These are phyloP conservation scores for Tolypeutes matacus DNA, from an alignment of 2,797 vertebrate genomes.

Conservation along the genomic window DNA sequence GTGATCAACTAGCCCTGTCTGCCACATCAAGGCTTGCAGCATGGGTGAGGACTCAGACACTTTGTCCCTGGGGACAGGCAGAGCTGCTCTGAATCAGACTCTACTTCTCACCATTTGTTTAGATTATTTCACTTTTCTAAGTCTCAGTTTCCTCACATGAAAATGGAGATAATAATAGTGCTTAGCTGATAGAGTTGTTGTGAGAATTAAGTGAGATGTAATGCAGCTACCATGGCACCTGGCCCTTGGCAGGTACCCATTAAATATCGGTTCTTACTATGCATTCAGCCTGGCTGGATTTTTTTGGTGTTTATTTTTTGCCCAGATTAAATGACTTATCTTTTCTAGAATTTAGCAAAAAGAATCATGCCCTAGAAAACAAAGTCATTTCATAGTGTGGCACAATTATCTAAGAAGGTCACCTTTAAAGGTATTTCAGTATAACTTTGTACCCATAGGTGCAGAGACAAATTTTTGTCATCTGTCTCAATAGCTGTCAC, in stretches of 20 bases:
- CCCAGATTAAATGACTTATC: background rate
- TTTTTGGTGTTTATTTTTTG: constrained; percentile 24
- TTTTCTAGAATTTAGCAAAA: constrained; percentile 1
- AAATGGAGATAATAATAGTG: constrained; percentile 35
- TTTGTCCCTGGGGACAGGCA: background rate
- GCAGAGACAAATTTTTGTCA: constrained; percentile 24
- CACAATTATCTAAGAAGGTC: background rate
- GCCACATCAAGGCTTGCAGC: background rate
- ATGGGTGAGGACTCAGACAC: accelerated
- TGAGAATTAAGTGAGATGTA: constrained; percentile 15
- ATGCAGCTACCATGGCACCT: background rate
- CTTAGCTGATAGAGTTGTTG: background rate
- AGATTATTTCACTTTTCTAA: background rate
- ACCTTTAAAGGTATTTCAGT: constrained; percentile 20
- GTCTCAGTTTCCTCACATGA: background rate
- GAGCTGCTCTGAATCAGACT: background rate
- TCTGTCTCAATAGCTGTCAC: constrained; percentile 9
- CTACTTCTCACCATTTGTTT: background rate
- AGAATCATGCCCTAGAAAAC: constrained; percentile 8
- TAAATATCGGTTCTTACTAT: constrained; percentile 26
- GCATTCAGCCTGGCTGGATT: background rate
- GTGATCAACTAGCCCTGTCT: background rate
- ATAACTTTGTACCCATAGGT: constrained; percentile 22
- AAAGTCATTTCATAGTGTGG: background rate
- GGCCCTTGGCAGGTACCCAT: background rate